phyloP scores from a whole-genome alignment of 2,888 invertebrate genomes.

The Archips crataeganus region DNA sequence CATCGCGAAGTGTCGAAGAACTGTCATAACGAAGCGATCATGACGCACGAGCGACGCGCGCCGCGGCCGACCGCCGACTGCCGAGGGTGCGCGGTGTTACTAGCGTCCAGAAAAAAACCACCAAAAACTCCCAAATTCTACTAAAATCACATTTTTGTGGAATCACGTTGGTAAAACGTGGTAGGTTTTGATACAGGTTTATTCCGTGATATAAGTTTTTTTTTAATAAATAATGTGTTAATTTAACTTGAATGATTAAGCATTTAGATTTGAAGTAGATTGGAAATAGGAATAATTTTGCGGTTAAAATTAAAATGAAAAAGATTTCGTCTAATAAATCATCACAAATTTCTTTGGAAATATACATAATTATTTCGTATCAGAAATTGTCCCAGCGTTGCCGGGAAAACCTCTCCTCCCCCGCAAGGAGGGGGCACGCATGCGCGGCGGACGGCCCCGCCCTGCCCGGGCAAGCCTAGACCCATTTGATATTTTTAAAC shows the following conservation, averaged over 20 bases:
- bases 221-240: background rate
- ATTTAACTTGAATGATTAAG: no score
- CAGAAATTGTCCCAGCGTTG: conserved; percentile 22
- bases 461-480: conserved; percentile 67
- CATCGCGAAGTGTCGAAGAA: conserved; percentile 56
- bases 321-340: background rate
- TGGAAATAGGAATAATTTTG: no score
- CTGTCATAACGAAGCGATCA: conserved; percentile 61
- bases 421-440: conserved; percentile 60
- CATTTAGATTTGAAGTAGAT: no score
- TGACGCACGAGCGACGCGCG: conserved; percentile 66
- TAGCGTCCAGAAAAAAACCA: conserved; percentile 44
- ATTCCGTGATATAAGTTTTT: background rate
- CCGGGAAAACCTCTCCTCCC: conserved; percentile 55
- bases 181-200: conserved; percentile 43
- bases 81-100: conserved; percentile 61
- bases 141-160: conserved; percentile 45
- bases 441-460: conserved; percentile 73
- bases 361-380: conserved; percentile 6
- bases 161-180: conserved; percentile 6
- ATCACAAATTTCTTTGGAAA: background rate
- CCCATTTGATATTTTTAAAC: conserved; percentile 63
- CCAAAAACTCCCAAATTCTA: conserved; percentile 51
- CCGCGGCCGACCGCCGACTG: conserved; percentile 74
- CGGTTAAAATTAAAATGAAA: background rate